Percentiles rank a stretch among this genome's conserved stretches.
Conservation (phyloP, 2,113 vertebrate genomes). For the Picathartes gymnocephalus region DNA sequence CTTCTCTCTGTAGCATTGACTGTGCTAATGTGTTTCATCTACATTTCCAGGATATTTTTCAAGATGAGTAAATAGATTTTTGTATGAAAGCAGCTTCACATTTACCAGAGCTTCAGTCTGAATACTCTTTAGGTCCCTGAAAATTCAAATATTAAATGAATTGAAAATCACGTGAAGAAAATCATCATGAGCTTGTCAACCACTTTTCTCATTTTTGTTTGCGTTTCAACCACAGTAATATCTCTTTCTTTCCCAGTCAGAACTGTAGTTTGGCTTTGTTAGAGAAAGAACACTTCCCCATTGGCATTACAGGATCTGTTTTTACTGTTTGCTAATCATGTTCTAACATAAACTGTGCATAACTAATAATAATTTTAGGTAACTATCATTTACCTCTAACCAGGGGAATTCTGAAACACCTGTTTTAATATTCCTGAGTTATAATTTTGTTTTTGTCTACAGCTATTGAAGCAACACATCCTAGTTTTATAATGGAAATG, state of each 20-base stretch:
- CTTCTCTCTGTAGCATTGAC: background rate
- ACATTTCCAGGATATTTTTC: background rate
- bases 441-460: background rate
- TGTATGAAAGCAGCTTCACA: background rate
- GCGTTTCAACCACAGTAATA: background rate
- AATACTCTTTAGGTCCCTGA: background rate
- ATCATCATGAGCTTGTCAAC: background rate
- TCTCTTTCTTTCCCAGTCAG: background rate
- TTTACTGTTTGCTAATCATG: background rate
- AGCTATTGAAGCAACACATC: background rate
- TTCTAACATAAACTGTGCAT: background rate
- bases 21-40: background rate
- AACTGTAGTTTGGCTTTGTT: background rate
- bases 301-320: background rate
- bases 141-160: background rate
- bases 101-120: background rate
- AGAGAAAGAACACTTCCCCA: background rate
- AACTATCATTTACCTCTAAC: background rate
- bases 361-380: background rate
- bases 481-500: background rate
- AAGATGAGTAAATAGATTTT: background rate
- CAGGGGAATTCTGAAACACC: background rate
- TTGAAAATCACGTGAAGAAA: background rate
- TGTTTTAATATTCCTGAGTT: background rate
- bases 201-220: background rate